Conservation (phyloP, 2,888 invertebrate species). For the Oscheius sp. region DNA sequence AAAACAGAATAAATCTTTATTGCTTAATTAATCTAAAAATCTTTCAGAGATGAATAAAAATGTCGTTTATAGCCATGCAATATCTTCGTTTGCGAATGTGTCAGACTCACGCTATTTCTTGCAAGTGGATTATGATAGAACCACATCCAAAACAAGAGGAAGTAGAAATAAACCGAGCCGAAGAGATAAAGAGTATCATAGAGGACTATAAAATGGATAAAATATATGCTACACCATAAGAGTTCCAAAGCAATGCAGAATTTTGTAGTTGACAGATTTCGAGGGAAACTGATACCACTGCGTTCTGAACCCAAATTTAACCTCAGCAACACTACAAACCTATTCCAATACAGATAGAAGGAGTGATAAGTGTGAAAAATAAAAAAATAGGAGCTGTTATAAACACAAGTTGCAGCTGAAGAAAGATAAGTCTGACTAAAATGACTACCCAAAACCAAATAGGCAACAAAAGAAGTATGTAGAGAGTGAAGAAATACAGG, state of each 20-base stretch:
- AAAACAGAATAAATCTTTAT: too few species aligned
- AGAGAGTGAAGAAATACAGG: neutral
- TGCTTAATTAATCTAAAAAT: too few species aligned
- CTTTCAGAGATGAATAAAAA: too few species aligned
- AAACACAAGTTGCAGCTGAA: neutral
- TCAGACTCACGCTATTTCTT: too few species aligned
- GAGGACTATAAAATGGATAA: too few species aligned
- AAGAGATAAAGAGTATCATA: too few species aligned
- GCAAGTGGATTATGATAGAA: too few species aligned
- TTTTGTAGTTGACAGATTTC: neutral
- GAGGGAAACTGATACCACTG: neutral
- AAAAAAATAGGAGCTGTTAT: neutral
- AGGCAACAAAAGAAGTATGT: neutral
- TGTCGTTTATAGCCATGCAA: too few species aligned
- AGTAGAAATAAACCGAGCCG: too few species aligned
- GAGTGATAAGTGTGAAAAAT: neutral
- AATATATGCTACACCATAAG: neutral
- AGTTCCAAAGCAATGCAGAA: neutral
- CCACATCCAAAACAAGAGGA: too few species aligned
- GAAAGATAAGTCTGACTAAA: neutral
- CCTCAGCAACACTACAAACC: neutral
- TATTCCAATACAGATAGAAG: neutral
- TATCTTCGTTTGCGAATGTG: too few species aligned
- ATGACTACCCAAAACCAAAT: neutral
- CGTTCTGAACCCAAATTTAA: neutral